Base-by-base conservation (phyloP, 2,113 vertebrate species). In the Ciconia stormi region DNA sequence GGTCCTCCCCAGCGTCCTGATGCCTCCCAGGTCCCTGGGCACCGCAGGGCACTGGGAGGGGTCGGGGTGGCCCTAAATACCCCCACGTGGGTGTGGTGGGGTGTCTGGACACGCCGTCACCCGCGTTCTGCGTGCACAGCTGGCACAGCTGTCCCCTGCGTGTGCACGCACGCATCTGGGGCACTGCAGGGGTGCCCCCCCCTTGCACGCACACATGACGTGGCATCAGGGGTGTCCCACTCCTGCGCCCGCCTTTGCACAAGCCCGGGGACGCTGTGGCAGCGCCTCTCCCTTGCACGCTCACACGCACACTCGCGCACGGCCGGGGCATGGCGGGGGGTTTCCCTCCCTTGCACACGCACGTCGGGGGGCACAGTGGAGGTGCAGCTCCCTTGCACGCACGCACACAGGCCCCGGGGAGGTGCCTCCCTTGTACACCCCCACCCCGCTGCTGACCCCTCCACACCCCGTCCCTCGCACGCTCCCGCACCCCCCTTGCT, bases 11-110 rank as follows among this genome's bases (percentile, higher is more conserved):
- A 2, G 2, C 7, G 2, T 66, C 71, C 59, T 13, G 0, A 5
- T 1, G 8, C 36, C 49, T 25, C 58, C 46, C 26, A 10, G 29
- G 23, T 53, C 69, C 26, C 40, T 8, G 79, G 61, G 82, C 49
- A 47, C 66, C 10, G 4, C 7, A 7, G 69, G 50, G n/a, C 2
- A 8, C 47, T 7, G 21, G 16, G 13, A 20, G 11, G 55, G 21
- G 9, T 42, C 12, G 4, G 16, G 34, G n/a, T 16, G 73, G 49
- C 81, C 44, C 38, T 10, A 7, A 53, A 40, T 6, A 5, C 36
- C 50, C 69, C 14, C 5, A 2, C 0, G 1, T 2, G n/a, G 32
- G 59, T 8, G 16, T 0, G 7, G 13, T 5, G 36, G 25, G 8
- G 46, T 9, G 16, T 29, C 42, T 7, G 38, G 26, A 4, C 17